Base-by-base conservation (phyloP, 2,888 invertebrate genomes). In the Eilema depressum region DNA sequence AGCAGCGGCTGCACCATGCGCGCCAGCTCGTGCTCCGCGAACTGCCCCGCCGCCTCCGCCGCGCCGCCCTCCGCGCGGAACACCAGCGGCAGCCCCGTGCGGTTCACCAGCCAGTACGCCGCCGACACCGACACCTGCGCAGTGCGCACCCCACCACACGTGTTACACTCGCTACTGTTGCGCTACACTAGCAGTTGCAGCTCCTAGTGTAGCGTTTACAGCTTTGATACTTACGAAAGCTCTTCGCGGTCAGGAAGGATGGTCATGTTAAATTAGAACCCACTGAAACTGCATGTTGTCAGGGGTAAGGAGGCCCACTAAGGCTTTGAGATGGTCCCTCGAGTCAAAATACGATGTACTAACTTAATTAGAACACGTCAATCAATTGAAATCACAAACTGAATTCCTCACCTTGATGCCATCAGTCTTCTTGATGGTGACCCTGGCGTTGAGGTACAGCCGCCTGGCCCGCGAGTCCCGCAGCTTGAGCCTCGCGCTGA, bases 61-160 rank as follows among this genome's bases (percentile, higher is more conserved):
- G 96, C 96, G 3, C 97, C 96, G 20, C 98, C 98, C 90, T 98
- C 99, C 92, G 99, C 99, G 81, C 97, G 97, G 91, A 99, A 99
- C 69, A 99, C 97, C 74, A 99, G 94, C n/a, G 99, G 99, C 75
- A 99, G 95, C 0, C 99, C 99, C 10, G 99, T 98, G 91, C 98
- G 98, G 95, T 99, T 99, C 73, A 99, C 97, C 79, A 99, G 96
- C 99, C 99, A 99, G 94, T 97, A 99, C 3, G 98, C 98, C 3
- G 98, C 98, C 65, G 97, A 97, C 33, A 99, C 96, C 26, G 96
- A 96, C 81, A 98, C 96, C 96, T 97, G 88, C 61, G 37, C 64
- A 37, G 12, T n/a, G n/a, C n/a, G n/a, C 41, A 10, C 62, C 20
- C 20, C 47, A 7, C 14, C 20, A 7, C 47, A 47, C 47, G 7